These are phyloP conservation scores for Alfaro cultratus DNA, from an alignment of 2,797 vertebrate genomes.

Conservation along the genomic window DNA sequence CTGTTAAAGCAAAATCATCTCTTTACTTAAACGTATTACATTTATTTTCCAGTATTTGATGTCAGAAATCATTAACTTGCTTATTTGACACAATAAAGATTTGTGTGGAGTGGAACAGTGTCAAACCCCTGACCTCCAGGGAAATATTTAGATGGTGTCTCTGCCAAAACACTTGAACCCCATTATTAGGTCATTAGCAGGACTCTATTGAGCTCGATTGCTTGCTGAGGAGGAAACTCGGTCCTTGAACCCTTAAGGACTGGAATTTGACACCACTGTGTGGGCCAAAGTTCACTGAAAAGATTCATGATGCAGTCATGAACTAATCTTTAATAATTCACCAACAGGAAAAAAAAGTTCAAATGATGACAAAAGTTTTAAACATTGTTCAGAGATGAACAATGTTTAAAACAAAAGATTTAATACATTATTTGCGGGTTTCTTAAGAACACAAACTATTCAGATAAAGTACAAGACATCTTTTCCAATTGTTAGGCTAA, in stretches of 20 bases:
- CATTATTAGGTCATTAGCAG: background rate
- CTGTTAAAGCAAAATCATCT: background rate
- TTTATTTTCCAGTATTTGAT: background rate
- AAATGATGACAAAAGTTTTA: slow-evolving; percentile 13
- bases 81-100: background rate
- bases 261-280: background rate
- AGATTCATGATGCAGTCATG: background rate
- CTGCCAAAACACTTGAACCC: background rate
- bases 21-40: background rate
- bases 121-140: background rate
- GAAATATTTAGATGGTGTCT: background rate
- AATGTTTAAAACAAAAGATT: background rate
- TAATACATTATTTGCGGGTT: background rate
- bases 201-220: background rate
- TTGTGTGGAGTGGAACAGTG: background rate
- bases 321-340: background rate
- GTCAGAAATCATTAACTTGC: background rate
- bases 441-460: background rate
- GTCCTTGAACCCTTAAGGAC: background rate
- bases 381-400: slow-evolving; percentile 8
- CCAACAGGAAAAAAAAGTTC: slow-evolving; percentile 10
- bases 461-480: background rate
- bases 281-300: background rate
- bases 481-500: background rate
- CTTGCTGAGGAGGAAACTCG: background rate